Evolutionary conservation across 2,113 vertebrate genomes (phyloP), one percentile per base, ranked within the genome.

Genomic region (Vulpes lagopus): DNA sequence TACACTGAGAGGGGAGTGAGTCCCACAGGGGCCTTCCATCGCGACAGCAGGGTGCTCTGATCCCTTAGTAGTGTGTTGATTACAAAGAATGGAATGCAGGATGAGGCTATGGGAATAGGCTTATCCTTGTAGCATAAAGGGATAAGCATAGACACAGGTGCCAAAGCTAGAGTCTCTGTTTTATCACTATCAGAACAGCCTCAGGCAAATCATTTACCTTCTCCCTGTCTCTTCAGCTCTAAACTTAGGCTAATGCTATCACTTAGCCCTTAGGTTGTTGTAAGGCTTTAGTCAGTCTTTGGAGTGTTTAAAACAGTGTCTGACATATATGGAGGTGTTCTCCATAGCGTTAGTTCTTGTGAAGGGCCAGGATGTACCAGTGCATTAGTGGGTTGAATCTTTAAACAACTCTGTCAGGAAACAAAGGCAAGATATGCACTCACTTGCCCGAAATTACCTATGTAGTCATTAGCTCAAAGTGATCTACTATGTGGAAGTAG

Each of bases 1-100:
- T 27, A 57, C 14, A 55, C 4, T 51, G 11, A 0, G 6, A 74
- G 15, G 23, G 2, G 10, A 55, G 2, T 73, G 43, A 84, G 19
- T 35, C 1, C 0, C 20, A 22, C 0, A 0, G 2, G 27, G 4
- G 22, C 1, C 0, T 35, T 69, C 64, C 23, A 6, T 0, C 49
- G 43, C 11, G 15, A 43, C 2, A 8, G 10, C 30, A 20, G 8
- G 1, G 7, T 20, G 1, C 38, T 3, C 7, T 12, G 9, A 15
- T 17, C 22, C 57, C 59, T 32, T 32, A 15, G 25, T 22, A 51
- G 16, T 2, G 3, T 25, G 49, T 57, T 67, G 30, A 74, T 71
- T 76, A 67, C 12, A 85, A 59, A 74, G 11, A 83, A 49, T 12
- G 4, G 9, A 51, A 86, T 80, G 11, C 43, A 62, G 27, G 2